Evolutionary conservation across 2,888 invertebrate species (phyloP).

Genomic region (Nomada lathburiana): DNA sequence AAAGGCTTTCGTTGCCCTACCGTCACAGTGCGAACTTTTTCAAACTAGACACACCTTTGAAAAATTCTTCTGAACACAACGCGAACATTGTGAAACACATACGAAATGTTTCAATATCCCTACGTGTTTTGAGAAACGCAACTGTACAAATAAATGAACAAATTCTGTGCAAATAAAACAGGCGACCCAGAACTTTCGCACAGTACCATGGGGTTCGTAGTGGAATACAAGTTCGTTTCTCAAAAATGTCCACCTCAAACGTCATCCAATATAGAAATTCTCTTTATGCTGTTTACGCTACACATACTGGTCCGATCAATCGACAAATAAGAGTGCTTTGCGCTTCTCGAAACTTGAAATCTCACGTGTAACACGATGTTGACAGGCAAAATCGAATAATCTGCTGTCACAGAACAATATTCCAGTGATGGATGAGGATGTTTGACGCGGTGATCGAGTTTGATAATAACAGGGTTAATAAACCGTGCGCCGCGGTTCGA

Average conservation of each 20-base stretch:
- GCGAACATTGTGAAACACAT: not conserved
- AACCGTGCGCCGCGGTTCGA: constrained; percentile 37
- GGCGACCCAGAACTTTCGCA: not conserved
- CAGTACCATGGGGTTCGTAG: no score
- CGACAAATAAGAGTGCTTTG: not conserved
- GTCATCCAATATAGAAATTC: not conserved
- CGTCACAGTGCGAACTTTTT: not conserved
- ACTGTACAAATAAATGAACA: not conserved
- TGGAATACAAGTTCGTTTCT: not conserved
- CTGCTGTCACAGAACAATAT: no score
- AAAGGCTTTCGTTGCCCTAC: not conserved
- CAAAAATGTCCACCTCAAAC: not conserved
- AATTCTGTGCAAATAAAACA: not conserved
- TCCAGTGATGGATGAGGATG: not conserved
- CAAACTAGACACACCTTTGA: not conserved
- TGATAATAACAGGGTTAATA: constrained; percentile 26
- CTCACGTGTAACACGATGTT: not conserved
- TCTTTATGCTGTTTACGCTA: not conserved
- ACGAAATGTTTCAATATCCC: not conserved
- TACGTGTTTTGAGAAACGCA: not conserved
- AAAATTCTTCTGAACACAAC: not conserved
- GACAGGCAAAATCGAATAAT: not conserved
- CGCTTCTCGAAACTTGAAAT: not conserved
- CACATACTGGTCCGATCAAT: not conserved
- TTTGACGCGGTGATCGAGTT: not conserved